Percentiles rank a stretch among this genome's conserved stretches.
These are phyloP conservation scores for Pogoniulus pusillus DNA, from an alignment of 2,797 vertebrate species.

Conservation along the genomic window DNA sequence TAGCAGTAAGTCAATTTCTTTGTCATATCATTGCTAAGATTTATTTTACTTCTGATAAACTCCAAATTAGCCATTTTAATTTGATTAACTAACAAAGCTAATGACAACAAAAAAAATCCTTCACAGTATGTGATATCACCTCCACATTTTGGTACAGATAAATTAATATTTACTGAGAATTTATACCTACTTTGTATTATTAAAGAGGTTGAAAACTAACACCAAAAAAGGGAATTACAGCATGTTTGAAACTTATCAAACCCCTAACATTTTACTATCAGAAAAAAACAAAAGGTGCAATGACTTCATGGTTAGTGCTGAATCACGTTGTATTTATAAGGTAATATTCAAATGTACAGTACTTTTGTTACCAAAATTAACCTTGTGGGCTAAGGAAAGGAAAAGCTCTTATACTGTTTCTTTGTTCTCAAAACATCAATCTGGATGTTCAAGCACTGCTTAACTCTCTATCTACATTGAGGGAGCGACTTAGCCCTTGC, in stretches of 20 bases:
- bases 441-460: not conserved
- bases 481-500: not conserved
- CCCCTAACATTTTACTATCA: not conserved
- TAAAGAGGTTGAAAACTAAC: not conserved
- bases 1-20: not conserved
- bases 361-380: not conserved
- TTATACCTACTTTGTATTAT: not conserved
- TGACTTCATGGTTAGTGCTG: not conserved
- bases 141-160: not conserved
- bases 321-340: not conserved
- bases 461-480: not conserved
- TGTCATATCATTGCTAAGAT: not conserved
- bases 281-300: not conserved
- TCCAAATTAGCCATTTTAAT: not conserved
- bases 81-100: not conserved
- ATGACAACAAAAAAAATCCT: not conserved
- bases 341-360: not conserved
- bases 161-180: not conserved
- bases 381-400: not conserved
- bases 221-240: not conserved
- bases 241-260: not conserved
- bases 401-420: not conserved
- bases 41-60: not conserved
- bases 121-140: not conserved
- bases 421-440: not conserved